phyloP scores from a whole-genome alignment of 2,888 invertebrate genomes.

The Pimpla rufipes region DNA sequence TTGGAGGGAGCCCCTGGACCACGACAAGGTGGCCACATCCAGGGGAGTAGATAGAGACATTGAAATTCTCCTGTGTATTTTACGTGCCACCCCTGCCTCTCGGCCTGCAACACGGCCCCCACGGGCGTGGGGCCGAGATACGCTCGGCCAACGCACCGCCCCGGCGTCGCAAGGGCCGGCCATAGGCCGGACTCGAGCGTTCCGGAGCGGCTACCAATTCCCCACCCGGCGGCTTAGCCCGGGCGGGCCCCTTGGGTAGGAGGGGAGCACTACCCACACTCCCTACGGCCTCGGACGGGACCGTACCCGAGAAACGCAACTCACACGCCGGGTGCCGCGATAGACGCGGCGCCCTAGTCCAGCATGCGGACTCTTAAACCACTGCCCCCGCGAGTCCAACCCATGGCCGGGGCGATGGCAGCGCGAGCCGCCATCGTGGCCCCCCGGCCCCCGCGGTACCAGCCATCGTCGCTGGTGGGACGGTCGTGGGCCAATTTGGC shows the following conservation, averaged over 20 bases:
- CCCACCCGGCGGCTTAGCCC: neutral
- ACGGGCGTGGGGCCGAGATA: slow-evolving; percentile 27
- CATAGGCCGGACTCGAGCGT: neutral
- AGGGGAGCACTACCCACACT: slow-evolving; percentile 21
- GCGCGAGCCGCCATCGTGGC: neutral
- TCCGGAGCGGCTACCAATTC: neutral
- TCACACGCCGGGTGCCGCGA: slow-evolving; percentile 9
- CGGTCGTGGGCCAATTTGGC: slow-evolving; percentile 14
- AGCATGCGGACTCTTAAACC: slow-evolving; percentile 2
- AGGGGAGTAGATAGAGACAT: too few relatives aligned
- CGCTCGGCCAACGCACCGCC: slow-evolving; percentile 26
- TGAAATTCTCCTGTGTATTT: slow-evolving; percentile 1
- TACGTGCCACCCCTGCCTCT: slow-evolving; percentile 27
- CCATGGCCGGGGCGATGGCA: slow-evolving; percentile 8
- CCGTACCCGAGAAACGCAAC: slow-evolving; percentile 28
- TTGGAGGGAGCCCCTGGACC: too few relatives aligned
- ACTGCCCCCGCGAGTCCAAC: slow-evolving; percentile 35
- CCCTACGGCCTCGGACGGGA: slow-evolving; percentile 24
- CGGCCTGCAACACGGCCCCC: slow-evolving; percentile 33
- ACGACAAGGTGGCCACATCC: too few relatives aligned
- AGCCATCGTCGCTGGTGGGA: neutral
- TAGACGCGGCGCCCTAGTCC: neutral
- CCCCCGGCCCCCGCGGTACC: slow-evolving; percentile 32
- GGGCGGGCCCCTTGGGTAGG: slow-evolving; percentile 7
- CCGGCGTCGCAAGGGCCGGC: neutral